phyloP scores from a whole-genome alignment of 2,113 vertebrate species.

The Leuciscus idus region DNA sequence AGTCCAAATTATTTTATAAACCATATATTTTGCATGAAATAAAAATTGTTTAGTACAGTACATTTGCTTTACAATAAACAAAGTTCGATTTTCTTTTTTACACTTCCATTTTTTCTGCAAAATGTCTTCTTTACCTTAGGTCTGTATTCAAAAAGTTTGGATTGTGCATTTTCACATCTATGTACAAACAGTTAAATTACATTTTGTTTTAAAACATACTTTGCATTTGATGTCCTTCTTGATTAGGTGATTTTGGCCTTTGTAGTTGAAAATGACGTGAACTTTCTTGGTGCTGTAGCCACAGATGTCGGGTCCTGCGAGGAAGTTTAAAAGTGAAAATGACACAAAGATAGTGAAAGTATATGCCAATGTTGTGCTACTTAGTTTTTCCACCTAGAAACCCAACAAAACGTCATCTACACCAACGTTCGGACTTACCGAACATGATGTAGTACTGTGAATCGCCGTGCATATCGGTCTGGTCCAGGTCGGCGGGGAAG shows the following conservation, averaged over 20 bases:
- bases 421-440: slow-evolving; percentile 77
- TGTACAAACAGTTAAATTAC: too few relatives aligned
- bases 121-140: too few relatives aligned
- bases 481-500: slow-evolving; percentile 81
- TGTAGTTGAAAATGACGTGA: slow-evolving; percentile 89
- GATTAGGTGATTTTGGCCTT: slow-evolving; percentile 85
- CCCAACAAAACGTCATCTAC: too few relatives aligned
- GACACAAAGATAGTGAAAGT: neutral
- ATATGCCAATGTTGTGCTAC: neutral
- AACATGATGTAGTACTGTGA: slow-evolving; percentile 88
- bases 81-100: too few relatives aligned
- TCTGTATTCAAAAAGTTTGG: too few relatives aligned
- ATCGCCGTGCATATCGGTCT: slow-evolving; percentile 78
- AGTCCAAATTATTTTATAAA: too few relatives aligned
- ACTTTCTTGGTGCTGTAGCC: slow-evolving; percentile 90
- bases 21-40: too few relatives aligned
- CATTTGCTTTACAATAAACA: too few relatives aligned
- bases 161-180: too few relatives aligned
- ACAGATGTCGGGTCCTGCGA: slow-evolving; percentile 88
- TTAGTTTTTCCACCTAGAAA: neutral
- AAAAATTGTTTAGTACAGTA: too few relatives aligned
- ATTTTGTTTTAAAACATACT: slow-evolving; percentile 66
- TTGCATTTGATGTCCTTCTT: slow-evolving; percentile 88
- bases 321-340: neutral
- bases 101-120: too few relatives aligned